Evolutionary conservation across 2,888 invertebrate genomes (phyloP), one percentile per base, ranked within the genome.

Genomic region (Lithophane ornitopus): DNA sequence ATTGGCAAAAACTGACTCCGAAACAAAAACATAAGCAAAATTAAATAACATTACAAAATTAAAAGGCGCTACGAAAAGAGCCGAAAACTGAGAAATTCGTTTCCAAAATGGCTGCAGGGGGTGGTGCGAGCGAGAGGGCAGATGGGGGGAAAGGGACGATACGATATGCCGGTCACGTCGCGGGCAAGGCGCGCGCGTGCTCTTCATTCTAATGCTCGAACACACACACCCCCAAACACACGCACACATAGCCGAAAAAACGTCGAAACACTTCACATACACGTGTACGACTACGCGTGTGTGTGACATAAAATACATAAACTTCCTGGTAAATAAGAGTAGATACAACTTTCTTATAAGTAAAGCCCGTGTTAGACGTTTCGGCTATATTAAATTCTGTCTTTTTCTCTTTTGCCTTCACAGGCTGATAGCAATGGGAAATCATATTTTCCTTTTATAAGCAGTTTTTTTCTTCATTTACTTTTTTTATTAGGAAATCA

Each of bases 101-200:
- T 91, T 93, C 93, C 95, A 95, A 96, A 95, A 96, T 96, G 96
- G 96, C 95, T 93, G 94, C 90, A 87, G 86, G 95, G 95, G 95
- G 93, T 93, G 93, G 94, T 92, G 93, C 88, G 94, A 94, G 93
- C 87, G 95, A 95, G 94, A 94, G 90, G 91, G 93, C 67, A 93
- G 89, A 90, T 93, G 91, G 94, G 95, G 95, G 94, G 94, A 95
- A 95, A 95, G 93, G 95, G 95, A 95, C 94, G 94, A 93, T 95
- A 93, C 94, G 94, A 93, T 93, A 97, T 97, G 96, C 96, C 92
- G 92, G 96, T 97, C 97, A 97, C 97, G 97, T 96, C 91, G 89
- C 93, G 93, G 94, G 94, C 94, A 92, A 94, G 94, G 95, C 95
- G 93, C 94, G 95, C 94, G 95, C 96, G 96, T 96, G 95, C 94